phyloP scores from a whole-genome alignment of 2,888 invertebrate genomes.

The Taphrorychus bicolor region DNA sequence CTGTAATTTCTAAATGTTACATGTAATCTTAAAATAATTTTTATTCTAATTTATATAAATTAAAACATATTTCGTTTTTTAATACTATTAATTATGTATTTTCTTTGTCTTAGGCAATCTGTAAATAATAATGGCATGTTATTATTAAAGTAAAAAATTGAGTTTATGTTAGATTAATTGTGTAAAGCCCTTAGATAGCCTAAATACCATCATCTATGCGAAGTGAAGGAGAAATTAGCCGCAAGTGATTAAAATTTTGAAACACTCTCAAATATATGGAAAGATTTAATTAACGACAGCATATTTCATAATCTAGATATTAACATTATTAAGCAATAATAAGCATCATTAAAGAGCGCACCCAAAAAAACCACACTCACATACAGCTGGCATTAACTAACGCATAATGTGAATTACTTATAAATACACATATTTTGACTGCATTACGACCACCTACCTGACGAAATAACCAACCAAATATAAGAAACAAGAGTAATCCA shows the following conservation, averaged over 20 bases:
- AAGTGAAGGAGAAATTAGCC: too few species aligned
- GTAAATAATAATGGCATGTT: too few species aligned
- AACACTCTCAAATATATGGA: not conserved
- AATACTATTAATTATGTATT: too few species aligned
- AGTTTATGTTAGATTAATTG: too few species aligned
- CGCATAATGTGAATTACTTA: not conserved
- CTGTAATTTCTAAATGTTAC: not conserved
- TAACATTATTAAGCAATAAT: not conserved
- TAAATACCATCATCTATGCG: too few species aligned
- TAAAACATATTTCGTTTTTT: too few species aligned
- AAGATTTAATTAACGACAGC: not conserved
- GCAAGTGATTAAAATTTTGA: too few species aligned
- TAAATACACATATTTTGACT: conserved; percentile 6
- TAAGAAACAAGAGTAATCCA: conserved; percentile 19
- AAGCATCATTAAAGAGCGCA: not conserved
- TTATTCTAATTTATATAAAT: conserved; percentile 1
- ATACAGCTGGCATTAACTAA: not conserved
- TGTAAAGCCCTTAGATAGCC: too few species aligned
- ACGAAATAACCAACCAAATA: conserved; percentile 27
- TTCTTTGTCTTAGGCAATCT: too few species aligned
- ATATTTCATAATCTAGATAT: not conserved
- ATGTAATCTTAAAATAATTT: not conserved
- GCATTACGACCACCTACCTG: conserved; percentile 18
- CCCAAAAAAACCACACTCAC: not conserved
- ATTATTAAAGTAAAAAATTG: too few species aligned